phyloP scores from a whole-genome alignment of 2,113 vertebrate genomes.

The Rhinopomastus cyanomelas region DNA sequence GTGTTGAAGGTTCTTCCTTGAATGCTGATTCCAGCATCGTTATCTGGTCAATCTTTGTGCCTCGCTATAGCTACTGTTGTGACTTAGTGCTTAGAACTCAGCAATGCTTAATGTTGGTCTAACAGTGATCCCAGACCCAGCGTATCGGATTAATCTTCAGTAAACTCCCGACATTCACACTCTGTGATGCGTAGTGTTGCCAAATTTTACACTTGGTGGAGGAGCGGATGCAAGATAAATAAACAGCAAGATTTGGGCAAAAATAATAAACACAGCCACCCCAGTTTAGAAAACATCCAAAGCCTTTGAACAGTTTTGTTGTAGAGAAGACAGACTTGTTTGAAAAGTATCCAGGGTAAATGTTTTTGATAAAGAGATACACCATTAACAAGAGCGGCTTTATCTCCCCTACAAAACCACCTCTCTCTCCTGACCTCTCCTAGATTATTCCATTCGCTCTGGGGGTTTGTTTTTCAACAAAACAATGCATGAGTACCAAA shows the following conservation, averaged over 20 bases:
- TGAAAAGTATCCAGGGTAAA: constrained; percentile 72
- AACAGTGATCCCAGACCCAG: neutral
- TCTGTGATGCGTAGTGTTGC: neutral
- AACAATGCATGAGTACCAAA: neutral
- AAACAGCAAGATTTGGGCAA: constrained; percentile 42
- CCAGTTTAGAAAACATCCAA: constrained; percentile 55
- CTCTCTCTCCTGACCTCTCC: constrained; percentile 4
- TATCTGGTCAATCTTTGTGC: neutral
- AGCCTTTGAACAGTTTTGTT: constrained; percentile 57
- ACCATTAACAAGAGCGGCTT: constrained; percentile 32
- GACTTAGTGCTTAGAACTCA: neutral
- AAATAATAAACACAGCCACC: constrained; percentile 46
- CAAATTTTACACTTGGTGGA: constrained; percentile 25
- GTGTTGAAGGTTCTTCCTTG: neutral
- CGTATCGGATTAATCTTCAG: neutral
- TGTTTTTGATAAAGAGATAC: constrained; percentile 59
- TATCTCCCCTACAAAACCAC: constrained; percentile 23
- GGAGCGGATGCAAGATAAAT: constrained; percentile 55
- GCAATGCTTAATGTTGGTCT: neutral
- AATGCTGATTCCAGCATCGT: neutral
- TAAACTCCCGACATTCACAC: constrained; percentile 30
- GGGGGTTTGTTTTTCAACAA: constrained; percentile 7
- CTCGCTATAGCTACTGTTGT: neutral
- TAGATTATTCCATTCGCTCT: neutral
- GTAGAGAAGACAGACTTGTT: constrained; percentile 25